Conservation (phyloP, 2,113 vertebrate genomes). For the Petrocephalus microphthalmus region DNA sequence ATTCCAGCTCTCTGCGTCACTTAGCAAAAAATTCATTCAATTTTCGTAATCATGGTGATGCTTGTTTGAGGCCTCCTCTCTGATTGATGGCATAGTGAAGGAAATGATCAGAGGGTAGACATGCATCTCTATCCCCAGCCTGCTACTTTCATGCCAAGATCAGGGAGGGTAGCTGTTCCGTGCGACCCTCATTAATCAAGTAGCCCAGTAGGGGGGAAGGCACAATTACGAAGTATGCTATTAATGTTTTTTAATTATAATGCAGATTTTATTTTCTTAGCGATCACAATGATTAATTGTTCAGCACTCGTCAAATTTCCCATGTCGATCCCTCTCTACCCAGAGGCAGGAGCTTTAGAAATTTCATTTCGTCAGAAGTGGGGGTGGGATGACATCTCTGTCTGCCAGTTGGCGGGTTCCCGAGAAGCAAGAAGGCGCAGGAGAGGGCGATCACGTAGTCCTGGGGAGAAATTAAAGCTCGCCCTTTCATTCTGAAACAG, state of each 20-base stretch:
- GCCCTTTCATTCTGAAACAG: not conserved
- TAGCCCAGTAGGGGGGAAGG: conserved; percentile 38
- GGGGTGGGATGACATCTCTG: not conserved
- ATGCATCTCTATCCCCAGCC: not conserved
- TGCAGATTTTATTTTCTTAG: conserved; percentile 50
- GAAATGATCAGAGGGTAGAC: not conserved
- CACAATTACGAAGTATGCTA: conserved; percentile 39
- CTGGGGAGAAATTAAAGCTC: not conserved
- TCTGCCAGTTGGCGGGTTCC: not conserved
- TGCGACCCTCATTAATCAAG: conserved; percentile 62
- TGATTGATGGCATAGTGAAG: not conserved
- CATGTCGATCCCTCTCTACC: conserved; percentile 37
- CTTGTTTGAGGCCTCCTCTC: not conserved
- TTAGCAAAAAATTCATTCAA: not conserved
- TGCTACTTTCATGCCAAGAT: not conserved
- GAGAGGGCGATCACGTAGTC: not conserved
- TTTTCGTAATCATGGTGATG: not conserved
- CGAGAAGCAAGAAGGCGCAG: not conserved
- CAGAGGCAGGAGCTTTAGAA: conserved; percentile 22
- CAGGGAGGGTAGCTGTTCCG: conserved; percentile 22
- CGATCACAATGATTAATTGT: conserved; percentile 65
- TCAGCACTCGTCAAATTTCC: conserved; percentile 42
- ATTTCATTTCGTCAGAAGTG: not conserved
- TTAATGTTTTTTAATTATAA: conserved; percentile 55
- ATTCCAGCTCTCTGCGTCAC: not conserved